These are phyloP conservation scores for Colostygia pectinataria DNA, from an alignment of 2,888 invertebrate species.

Conservation along the genomic window DNA sequence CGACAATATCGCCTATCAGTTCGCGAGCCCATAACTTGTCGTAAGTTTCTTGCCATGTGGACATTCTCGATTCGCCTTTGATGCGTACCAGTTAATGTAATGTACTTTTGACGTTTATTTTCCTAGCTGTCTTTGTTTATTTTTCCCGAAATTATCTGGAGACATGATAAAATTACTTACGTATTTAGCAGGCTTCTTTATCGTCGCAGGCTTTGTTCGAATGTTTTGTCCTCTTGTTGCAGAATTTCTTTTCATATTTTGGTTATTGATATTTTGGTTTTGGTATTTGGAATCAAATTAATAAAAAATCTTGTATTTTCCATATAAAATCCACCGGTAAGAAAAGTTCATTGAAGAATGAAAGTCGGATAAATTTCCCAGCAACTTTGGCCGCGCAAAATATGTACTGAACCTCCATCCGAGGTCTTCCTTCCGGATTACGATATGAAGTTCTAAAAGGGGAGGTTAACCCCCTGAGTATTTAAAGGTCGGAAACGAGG, in stretches of 20 bases:
- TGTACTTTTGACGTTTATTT: slow-evolving; percentile 30
- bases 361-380: slow-evolving; percentile 19
- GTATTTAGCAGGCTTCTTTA: slow-evolving; percentile 22
- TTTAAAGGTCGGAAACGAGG: slow-evolving; percentile 27
- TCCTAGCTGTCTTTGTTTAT: slow-evolving; percentile 10
- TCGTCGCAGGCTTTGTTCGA: slow-evolving; percentile 19
- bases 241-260: too few species aligned
- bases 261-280: slow-evolving; percentile 2
- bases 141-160: slow-evolving; percentile 17
- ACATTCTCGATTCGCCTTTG: slow-evolving; percentile 46
- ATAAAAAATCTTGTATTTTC: too few species aligned
- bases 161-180: slow-evolving; percentile 26
- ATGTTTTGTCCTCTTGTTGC: too few species aligned
- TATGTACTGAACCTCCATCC: slow-evolving; percentile 24
- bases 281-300: too few species aligned
- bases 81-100: slow-evolving; percentile 31
- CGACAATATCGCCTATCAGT: slow-evolving; percentile 71
- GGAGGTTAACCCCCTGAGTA: slow-evolving; percentile 24
- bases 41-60: slow-evolving; percentile 57
- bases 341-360: slow-evolving; percentile 16
- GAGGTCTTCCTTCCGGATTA: slow-evolving; percentile 29
- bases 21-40: slow-evolving; percentile 71
- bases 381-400: slow-evolving; percentile 21
- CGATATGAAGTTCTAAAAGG: slow-evolving; percentile 28
- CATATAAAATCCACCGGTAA: too few species aligned